phyloP scores from a whole-genome alignment of 2,888 invertebrate species.

The Cryptocephalus moraei region DNA sequence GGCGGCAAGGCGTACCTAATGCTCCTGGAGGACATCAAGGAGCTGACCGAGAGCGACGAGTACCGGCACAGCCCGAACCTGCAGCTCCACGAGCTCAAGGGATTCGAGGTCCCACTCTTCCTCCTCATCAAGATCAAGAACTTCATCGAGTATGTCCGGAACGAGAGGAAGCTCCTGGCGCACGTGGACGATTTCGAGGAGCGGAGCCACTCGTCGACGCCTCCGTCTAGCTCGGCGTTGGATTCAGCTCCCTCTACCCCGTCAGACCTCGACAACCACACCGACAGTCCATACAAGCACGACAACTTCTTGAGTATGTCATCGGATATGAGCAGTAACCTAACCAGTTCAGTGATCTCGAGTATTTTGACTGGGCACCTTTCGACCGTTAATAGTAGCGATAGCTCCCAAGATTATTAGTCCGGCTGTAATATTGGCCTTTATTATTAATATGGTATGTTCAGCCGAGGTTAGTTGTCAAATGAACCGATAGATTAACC shows the following conservation, averaged over 20 bases:
- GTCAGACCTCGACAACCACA: constrained; percentile 29
- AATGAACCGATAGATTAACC: too few relatives aligned
- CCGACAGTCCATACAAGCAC: constrained; percentile 7
- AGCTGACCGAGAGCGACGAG: constrained; percentile 62
- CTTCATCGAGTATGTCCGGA: constrained; percentile 45
- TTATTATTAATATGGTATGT: constrained; percentile 20
- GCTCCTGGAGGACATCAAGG: constrained; percentile 67
- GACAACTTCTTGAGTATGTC: constrained; percentile 31
- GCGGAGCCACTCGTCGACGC: constrained; percentile 32
- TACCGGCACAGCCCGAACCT: constrained; percentile 56
- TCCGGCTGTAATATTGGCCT: too few relatives aligned
- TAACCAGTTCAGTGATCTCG: constrained; percentile 35
- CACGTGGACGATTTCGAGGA: constrained; percentile 31
- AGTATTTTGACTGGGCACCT: constrained; percentile 33
- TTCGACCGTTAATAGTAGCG: constrained; percentile 21
- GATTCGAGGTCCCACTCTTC: constrained; percentile 65
- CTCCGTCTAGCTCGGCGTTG: constrained; percentile 29
- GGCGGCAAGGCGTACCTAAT: constrained; percentile 73
- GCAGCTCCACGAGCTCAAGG: constrained; percentile 57
- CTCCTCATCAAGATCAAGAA: constrained; percentile 64
- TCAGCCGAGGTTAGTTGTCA: too few relatives aligned
- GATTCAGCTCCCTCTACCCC: constrained; percentile 37
- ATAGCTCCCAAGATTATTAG: constrained; percentile 33
- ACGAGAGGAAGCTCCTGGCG: constrained; percentile 28
- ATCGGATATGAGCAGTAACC: constrained; percentile 35